Percentiles rank a stretch among this genome's conserved stretches.
Conservation (phyloP, 2,888 invertebrate genomes). For the Monopis laevigella region DNA sequence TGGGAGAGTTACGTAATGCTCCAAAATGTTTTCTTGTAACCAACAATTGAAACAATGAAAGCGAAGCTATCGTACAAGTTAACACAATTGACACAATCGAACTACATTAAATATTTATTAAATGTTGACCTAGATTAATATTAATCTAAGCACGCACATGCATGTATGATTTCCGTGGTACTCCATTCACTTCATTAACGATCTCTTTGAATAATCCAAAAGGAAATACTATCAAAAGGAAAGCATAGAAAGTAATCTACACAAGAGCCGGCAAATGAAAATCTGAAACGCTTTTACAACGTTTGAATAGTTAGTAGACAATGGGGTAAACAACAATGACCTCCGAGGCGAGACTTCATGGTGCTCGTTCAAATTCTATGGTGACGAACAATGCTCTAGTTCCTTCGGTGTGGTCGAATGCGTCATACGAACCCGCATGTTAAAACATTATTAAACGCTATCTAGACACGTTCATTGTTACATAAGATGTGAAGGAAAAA, state of each 20-base stretch:
- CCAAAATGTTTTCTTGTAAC: conserved; percentile 31
- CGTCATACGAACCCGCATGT: conserved; percentile 40
- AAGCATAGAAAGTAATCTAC: no score
- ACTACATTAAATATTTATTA: neutral
- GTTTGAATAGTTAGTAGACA: conserved; percentile 1
- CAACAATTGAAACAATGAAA: conserved; percentile 57
- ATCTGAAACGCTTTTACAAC: conserved; percentile 6
- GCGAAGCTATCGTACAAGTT: conserved; percentile 47
- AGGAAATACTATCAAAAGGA: no score
- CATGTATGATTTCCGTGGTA: no score
- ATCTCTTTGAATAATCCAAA: no score
- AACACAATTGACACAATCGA: neutral
- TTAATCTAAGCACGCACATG: no score
- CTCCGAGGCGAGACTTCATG: conserved; percentile 9
- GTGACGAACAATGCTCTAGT: conserved; percentile 13
- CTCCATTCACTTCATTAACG: no score
- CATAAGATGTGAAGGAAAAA: neutral
- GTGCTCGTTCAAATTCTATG: conserved; percentile 2
- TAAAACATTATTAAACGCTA: neutral
- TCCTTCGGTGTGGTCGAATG: conserved; percentile 51
- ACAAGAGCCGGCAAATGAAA: no score
- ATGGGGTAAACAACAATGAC: conserved; percentile 2
- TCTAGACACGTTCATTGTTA: neutral
- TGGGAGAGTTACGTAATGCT: conserved; percentile 37
- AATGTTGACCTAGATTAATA: no score